Base-by-base conservation (phyloP, 2,797 vertebrate genomes). In the Lagodon rhomboides region DNA sequence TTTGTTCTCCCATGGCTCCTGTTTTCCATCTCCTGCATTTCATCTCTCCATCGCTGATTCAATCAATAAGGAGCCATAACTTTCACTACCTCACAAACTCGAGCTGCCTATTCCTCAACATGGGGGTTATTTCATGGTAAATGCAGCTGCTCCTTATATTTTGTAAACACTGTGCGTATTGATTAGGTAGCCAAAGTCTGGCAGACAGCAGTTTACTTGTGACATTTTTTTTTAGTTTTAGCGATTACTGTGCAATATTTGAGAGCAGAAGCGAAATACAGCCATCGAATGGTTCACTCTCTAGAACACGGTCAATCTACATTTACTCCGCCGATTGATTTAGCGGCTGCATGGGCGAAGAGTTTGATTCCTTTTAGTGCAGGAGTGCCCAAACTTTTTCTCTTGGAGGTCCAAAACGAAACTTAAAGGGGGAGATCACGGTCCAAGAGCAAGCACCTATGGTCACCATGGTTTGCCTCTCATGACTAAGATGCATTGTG, bases 101-200 rank as follows among this genome's bases (percentile, higher is more conserved):
- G 15, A 5, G 9, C 61, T 5, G 38, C 38, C 10, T 38, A 1
- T 77, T 84, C 47, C 66, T 16, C 23, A 74, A 46, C 63, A 65
- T n/a, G 8, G 38, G 2, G 17, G 12, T 54, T 68, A 58, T 82
- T 69, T 74, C 34, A 38, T 63, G 62, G 38, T 63, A 81, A 72
- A 62, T 25, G 60, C 50, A 51, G 47, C 71, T 30, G 23, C 69
- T 72, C 12, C 49, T 58, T 54, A 80, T 77, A 67, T 80, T 64
- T 68, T 64, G 23, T 41, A 43, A 84, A 79, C 43, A 79, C 43
- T 41, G 5, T 30, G 30, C 25, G 22, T 85, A 89, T 88, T 75
- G 86, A 90, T 90, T 80, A 56, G 27, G 10, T n/a, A 22, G 30
- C 79, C 55, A 22, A 82, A 63, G 58, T 65, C 50, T 84, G 61